Base-by-base conservation (phyloP, 2,888 invertebrate genomes). In the Ennomos fuscantarius region DNA sequence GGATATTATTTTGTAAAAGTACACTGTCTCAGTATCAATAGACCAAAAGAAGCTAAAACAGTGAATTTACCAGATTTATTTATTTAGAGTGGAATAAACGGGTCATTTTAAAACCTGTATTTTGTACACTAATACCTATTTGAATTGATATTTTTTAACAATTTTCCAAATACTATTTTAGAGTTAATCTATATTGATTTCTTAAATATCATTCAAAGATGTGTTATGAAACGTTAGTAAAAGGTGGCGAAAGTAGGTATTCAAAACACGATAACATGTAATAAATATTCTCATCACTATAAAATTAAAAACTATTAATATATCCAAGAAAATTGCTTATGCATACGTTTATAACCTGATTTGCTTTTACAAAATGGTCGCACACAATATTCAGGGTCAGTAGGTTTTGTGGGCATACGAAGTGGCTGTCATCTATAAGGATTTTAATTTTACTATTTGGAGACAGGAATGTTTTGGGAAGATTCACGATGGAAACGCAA, bases 131-230 rank as follows among this genome's bases (percentile, higher is more conserved):
- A 69, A n/a, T 70, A 70, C 66, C 49, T 48, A 55, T 33, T 66
- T 33, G 65, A 66, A 72, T 68, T 73, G 67, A 76, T 75, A 75
- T 79, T 79, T 78, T 73, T 68, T 70, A 66, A 70, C 45, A 52
- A 55, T 68, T 47, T 64, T 57, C 69, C 57, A 68, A 66, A 68
- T 71, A 64, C 54, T 64, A 63, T 61, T 62, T 62, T 54, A 70
- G 62, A 73, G 78, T 80, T 74, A 82, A 80, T 79, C 74, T 78
- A 66, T 73, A 72, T 79, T 83, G 81, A 79, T 84, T 84, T 85
- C 76, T 74, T 39, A 36, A 40, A 51, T 43, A 60, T 52, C 42
- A 37, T 50, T 46, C 12, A 63, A 62, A 60, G 66, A 69, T 65
- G 70, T 73, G 61, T 70, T 66, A 69, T 68, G 75, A 68, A 69